Evolutionary conservation across 2,888 invertebrate species (phyloP).

Genomic region (Chorisops tibialis): DNA sequence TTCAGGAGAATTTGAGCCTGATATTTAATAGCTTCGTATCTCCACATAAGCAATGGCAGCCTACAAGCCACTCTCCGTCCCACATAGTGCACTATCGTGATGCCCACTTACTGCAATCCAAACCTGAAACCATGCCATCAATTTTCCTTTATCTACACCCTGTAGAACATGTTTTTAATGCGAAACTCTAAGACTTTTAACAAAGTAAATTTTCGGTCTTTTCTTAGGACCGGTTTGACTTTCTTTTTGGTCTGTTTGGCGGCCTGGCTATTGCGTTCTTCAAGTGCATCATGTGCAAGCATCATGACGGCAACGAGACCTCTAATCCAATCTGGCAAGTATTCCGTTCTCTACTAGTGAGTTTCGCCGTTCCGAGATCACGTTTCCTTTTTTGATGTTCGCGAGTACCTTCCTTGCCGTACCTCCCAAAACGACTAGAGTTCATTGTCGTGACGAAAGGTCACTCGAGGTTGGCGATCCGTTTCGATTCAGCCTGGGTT

Average conservation of each 20-base stretch:
- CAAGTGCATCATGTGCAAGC: slow-evolving; percentile 21
- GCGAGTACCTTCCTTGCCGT: too few species aligned
- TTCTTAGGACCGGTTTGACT: slow-evolving; percentile 1
- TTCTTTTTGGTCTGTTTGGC: slow-evolving; percentile 10
- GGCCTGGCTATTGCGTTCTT: slow-evolving; percentile 7
- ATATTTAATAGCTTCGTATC: too few species aligned
- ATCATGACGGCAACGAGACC: slow-evolving; percentile 22
- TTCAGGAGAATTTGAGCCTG: too few species aligned
- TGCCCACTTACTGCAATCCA: too few species aligned
- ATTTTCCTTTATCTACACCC: too few species aligned
- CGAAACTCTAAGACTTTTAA: slow-evolving; percentile 8
- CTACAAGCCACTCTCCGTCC: too few species aligned
- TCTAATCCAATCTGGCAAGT: slow-evolving; percentile 21
- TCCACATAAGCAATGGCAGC: too few species aligned
- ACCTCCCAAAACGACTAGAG: neutral
- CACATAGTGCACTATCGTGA: too few species aligned
- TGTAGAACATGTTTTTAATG: too few species aligned
- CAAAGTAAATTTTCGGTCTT: slow-evolving; percentile 7
- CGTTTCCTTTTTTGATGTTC: slow-evolving; percentile 21
- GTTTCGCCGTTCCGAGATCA: neutral
- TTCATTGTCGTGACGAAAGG: slow-evolving; percentile 23
- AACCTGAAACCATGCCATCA: too few species aligned
- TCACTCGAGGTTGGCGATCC: slow-evolving; percentile 19
- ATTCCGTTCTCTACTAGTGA: neutral
- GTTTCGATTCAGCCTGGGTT: neutral